Evolutionary conservation across 1,140 invertebrate species (phyloP).

Genomic region (Zaprionus vittiger): DNA sequence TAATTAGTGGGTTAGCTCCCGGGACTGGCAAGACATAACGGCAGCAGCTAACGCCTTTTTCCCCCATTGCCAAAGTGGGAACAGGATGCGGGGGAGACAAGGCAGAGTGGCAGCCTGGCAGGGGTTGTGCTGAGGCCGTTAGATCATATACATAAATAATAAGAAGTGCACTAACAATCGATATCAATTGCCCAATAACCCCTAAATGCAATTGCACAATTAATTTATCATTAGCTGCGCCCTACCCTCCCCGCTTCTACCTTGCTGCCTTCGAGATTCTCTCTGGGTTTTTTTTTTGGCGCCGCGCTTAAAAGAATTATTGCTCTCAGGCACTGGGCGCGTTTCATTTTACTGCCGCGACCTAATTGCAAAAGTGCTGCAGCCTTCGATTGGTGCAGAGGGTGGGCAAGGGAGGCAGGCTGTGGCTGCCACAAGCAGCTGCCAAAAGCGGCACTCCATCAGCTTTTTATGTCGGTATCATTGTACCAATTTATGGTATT

Average conservation of each 20-base stretch:
- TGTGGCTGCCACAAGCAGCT: neutral
- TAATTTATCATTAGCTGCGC: constrained; percentile 50
- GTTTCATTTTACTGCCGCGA: constrained; percentile 42
- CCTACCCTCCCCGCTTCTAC: neutral
- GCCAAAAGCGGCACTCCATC: constrained; percentile 24
- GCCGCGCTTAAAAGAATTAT: constrained; percentile 32
- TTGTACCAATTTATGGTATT: constrained; percentile 3
- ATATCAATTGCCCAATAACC: constrained; percentile 53
- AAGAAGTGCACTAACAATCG: constrained; percentile 26
- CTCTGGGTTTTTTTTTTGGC: constrained; percentile 3
- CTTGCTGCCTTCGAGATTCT: neutral
- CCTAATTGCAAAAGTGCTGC: constrained; percentile 43
- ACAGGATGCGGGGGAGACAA: neutral
- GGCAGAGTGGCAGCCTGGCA: no score
- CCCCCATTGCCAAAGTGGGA: constrained; percentile 12
- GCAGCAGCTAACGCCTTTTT: constrained; percentile 19
- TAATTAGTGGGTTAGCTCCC: constrained; percentile 72
- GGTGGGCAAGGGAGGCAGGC: neutral
- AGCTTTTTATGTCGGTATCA: constrained; percentile 10
- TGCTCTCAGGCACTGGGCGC: constrained; percentile 17
- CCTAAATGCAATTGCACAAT: constrained; percentile 51
- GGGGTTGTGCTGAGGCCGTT: neutral
- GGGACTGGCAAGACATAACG: constrained; percentile 26
- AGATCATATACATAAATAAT: constrained; percentile 44
- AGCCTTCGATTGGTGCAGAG: constrained; percentile 5